Base-by-base conservation (phyloP, 2,888 invertebrate genomes). In the Campoletis raptor region DNA sequence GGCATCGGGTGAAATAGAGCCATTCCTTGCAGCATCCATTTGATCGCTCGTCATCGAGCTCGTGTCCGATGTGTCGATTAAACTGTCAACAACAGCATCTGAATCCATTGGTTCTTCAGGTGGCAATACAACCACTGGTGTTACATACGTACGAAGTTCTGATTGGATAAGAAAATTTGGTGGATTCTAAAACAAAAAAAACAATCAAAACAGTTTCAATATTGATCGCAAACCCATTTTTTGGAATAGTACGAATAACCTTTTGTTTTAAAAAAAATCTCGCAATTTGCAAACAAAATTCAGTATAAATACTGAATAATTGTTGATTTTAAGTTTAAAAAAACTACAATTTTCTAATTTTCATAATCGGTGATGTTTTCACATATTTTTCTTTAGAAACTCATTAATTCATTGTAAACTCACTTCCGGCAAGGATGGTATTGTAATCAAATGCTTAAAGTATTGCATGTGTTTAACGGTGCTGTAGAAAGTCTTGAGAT, bases 121-220 rank as follows among this genome's bases (percentile, higher is more conserved):
- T 1, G 98, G 97, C 78, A 98, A 96, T 40, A 97, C 96, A 67
- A 98, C 99, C 88, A 99, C 98, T 0, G 99, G 99, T 2, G 99
- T 98, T 79, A 98, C 97, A 93, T 99, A 99, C 36, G 97, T 97
- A 80, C 98, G 97, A 92, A 99, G 96, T 93, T 99, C 99, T 69
- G 98, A 97, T 95, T 98, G 97, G 87, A 97, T 96, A 88, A 98
- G 95, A 95, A 99, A 99, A 95, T 99, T 99, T 0, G 99, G 99
- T 83, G 99, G 98, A 91, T 97, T 96, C 95, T 97, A 90, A 42
- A 94, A 93, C 85, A 78, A 57, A 12, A 24, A n/a, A 5, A 42
- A 18, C 54, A 86, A 83, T 36, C 66, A 72, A 72, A 57, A 80
- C 66, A 77, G 24, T 48, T 30, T 30, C 54, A 52, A 61, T 42